Conservation (phyloP, 1,140 invertebrate genomes). For the Odontomachus brunneus region DNA sequence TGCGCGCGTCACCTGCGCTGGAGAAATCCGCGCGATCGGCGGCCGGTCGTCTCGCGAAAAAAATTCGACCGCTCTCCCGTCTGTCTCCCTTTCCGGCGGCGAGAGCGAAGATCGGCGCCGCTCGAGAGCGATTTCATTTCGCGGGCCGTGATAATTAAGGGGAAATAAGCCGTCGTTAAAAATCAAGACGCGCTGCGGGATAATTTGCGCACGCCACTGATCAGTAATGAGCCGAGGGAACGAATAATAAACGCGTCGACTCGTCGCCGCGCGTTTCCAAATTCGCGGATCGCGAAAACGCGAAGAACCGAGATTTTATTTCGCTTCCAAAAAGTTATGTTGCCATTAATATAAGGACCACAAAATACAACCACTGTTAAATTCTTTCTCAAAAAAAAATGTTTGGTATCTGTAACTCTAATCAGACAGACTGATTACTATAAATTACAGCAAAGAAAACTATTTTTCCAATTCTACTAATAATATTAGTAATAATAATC, state of each 20-base stretch:
- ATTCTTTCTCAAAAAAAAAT: too few species aligned
- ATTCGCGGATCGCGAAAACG: too few species aligned
- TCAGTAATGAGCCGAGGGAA: conserved; percentile 11
- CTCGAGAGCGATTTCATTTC: conserved; percentile 37
- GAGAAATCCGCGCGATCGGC: conserved; percentile 13
- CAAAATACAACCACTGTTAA: too few species aligned
- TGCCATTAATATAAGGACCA: too few species aligned
- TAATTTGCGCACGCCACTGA: conserved; percentile 12
- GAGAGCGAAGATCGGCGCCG: neutral
- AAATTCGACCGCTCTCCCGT: neutral
- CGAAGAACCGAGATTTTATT: too few species aligned
- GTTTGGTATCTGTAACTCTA: too few species aligned
- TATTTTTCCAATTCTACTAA: too few species aligned
- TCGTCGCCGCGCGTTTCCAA: neutral
- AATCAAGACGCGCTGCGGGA: conserved; percentile 13
- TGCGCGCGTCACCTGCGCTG: neutral
- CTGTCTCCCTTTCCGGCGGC: neutral
- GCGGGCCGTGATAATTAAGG: conserved; percentile 28
- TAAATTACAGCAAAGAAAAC: too few species aligned
- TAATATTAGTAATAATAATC: too few species aligned
- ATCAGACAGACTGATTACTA: too few species aligned
- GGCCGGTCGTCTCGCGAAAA: neutral
- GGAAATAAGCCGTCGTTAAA: conserved; percentile 17
- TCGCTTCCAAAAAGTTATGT: too few species aligned
- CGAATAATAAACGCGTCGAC: conserved; percentile 8